phyloP scores from a whole-genome alignment of 2,888 invertebrate species.

The Luperina nickerlii region DNA sequence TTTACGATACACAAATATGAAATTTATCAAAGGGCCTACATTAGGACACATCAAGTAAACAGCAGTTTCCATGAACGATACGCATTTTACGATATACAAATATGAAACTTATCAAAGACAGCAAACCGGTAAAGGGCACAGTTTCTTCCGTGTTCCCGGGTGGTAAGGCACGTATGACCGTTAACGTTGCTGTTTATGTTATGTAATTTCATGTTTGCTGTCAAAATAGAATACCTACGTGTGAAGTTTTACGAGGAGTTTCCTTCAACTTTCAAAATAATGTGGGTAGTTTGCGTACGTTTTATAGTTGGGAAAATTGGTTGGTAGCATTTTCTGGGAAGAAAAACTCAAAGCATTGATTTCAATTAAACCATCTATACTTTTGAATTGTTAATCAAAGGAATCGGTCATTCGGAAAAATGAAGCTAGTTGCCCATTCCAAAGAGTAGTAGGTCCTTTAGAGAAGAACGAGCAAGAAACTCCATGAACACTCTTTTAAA shows the following conservation, averaged over 20 bases:
- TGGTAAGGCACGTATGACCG: conserved; percentile 4
- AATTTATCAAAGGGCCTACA: conserved; percentile 45
- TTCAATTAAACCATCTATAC: background rate
- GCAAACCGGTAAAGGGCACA: background rate
- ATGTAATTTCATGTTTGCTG: conserved; percentile 43
- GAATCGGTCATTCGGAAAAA: background rate
- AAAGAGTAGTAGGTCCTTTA: background rate
- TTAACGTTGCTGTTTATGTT: conserved; percentile 48
- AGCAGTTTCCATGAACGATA: conserved; percentile 34
- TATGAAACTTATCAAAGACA: conserved; percentile 50
- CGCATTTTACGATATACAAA: conserved; percentile 52
- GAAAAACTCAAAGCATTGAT: background rate
- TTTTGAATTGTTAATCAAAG: background rate
- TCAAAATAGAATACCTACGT: background rate
- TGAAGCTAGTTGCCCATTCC: background rate
- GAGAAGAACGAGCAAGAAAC: background rate
- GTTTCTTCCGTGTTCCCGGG: conserved; percentile 36
- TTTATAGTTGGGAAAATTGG: background rate
- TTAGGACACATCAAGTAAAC: conserved; percentile 21
- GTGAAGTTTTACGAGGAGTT: conserved; percentile 45
- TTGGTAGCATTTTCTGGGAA: background rate
- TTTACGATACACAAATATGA: conserved; percentile 53
- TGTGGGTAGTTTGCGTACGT: background rate
- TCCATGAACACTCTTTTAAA: background rate
- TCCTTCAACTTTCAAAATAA: conserved; percentile 30